A percentile compares a stretch with the other conserved stretches of the same genome.
Evolutionary conservation across 2,797 vertebrate genomes (phyloP).

Genomic region (Diplodus sargus): DNA sequence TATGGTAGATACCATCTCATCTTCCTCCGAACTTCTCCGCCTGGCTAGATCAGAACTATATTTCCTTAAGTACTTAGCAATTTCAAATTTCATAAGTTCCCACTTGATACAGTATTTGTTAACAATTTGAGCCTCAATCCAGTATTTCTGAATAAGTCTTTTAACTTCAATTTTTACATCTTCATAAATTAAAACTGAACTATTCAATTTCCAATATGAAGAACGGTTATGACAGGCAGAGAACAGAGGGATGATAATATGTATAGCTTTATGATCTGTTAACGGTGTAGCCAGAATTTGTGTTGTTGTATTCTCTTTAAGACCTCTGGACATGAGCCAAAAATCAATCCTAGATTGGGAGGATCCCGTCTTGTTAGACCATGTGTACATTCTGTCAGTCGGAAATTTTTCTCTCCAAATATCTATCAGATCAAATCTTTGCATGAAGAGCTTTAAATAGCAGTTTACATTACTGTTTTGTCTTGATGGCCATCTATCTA

Average conservation of each 20-base stretch:
- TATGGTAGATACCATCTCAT: not conserved
- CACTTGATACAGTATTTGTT: not conserved
- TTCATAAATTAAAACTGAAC: not conserved
- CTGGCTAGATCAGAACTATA: not conserved
- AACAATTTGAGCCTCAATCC: not conserved
- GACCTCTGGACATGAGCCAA: not conserved
- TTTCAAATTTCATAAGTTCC: not conserved
- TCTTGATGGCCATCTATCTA: not conserved
- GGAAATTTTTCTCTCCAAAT: not conserved
- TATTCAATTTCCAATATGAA: constrained; percentile 2
- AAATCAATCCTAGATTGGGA: not conserved
- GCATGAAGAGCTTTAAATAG: not conserved
- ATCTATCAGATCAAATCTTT: not conserved
- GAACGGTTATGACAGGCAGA: not conserved
- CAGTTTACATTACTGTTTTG: not conserved
- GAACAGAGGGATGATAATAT: not conserved
- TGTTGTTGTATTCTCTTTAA: not conserved
- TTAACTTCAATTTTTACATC: not conserved
- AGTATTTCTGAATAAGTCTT: not conserved
- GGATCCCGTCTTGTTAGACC: not conserved
- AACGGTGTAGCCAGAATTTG: not conserved
- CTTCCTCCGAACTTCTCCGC: not conserved
- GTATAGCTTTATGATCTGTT: not conserved
- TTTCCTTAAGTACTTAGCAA: not conserved
- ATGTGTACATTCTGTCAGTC: too few species aligned